Conservation (phyloP, 2,888 invertebrate genomes). For the Synergus umbraculus region DNA sequence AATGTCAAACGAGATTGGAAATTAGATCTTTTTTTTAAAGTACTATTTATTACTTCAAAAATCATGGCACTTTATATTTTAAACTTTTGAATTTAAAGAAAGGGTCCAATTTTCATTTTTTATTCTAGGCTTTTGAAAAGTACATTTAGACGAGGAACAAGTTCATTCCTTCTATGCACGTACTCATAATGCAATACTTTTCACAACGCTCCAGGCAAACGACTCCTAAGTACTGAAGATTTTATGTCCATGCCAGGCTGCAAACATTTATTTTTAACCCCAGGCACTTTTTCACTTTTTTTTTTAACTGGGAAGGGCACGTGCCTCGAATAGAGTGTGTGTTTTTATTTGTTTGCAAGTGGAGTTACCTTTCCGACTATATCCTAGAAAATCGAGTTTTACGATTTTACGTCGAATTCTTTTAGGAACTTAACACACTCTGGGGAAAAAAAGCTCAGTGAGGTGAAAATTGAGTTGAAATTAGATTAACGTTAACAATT, state of each 20-base stretch:
- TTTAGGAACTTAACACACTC: slow-evolving; percentile 26
- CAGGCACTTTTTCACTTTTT: slow-evolving; percentile 38
- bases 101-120: background rate
- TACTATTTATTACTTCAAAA: background rate
- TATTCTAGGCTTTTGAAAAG: background rate
- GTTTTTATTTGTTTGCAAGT: slow-evolving; percentile 26
- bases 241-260: slow-evolving; percentile 20
- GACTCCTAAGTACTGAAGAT: slow-evolving; percentile 28
- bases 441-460: background rate
- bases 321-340: slow-evolving; percentile 26
- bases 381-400: slow-evolving; percentile 25
- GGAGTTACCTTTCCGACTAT: slow-evolving; percentile 35
- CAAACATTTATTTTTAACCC: slow-evolving; percentile 40
- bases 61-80: background rate
- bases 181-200: slow-evolving; percentile 19
- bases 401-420: slow-evolving; percentile 29
- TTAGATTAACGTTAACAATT: background rate
- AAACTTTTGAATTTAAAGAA: background rate
- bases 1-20: background rate
- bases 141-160: background rate
- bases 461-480: slow-evolving; percentile 8
- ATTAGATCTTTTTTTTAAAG: background rate
- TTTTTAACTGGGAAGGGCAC: slow-evolving; percentile 7
- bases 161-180: background rate
- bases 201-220: slow-evolving; percentile 23